A percentile compares a stretch with the other conserved stretches of the same genome.
Evolutionary conservation across 2,113 vertebrate species (phyloP).

Genomic region (Ginglymostoma cirratum): DNA sequence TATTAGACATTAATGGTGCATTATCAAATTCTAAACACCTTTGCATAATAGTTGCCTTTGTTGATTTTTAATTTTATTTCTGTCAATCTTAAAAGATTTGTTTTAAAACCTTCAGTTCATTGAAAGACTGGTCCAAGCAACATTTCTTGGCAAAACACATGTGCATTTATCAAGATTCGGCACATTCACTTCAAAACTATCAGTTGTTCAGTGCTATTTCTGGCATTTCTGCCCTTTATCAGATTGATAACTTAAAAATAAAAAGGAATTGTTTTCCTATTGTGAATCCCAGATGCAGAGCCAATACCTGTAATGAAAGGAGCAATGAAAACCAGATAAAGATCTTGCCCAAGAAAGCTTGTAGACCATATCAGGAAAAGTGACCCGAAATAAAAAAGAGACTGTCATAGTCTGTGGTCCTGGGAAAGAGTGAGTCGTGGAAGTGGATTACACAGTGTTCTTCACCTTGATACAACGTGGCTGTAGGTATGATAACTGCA

Average conservation of each 20-base stretch:
- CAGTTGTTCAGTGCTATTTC: neutral
- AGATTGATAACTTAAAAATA: neutral
- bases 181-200: neutral
- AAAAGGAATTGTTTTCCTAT: neutral
- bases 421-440: neutral
- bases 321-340: neutral
- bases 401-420: neutral
- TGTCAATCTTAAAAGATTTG: neutral
- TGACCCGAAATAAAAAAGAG: neutral
- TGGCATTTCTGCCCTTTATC: neutral
- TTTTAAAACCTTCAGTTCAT: neutral
- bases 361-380: slow-evolving; percentile 4
- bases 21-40: neutral
- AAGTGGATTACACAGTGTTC: too few species aligned
- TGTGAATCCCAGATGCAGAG: neutral
- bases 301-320: neutral
- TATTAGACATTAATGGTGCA: neutral
- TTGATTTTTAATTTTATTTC: neutral
- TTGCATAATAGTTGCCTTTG: neutral
- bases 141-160: neutral
- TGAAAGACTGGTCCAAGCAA: neutral
- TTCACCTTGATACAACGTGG: neutral
- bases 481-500: neutral
- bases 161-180: neutral
- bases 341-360: neutral